Base-by-base conservation (phyloP, 2,113 vertebrate species). In the Brachirus orientalis region DNA sequence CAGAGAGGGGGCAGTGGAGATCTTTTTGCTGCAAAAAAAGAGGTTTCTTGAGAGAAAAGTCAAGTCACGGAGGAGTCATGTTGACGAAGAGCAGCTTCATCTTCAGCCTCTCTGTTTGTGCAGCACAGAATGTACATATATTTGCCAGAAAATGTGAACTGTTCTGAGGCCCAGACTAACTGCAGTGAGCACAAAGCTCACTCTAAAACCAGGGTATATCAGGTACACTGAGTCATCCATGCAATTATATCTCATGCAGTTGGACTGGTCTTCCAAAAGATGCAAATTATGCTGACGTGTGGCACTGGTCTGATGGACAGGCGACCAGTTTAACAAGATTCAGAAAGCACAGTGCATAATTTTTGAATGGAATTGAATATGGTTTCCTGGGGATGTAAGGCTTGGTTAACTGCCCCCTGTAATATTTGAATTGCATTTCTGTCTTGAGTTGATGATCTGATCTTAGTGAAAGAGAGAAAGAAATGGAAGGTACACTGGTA, bases 381-480 rank as follows among this genome's bases (percentile, higher is more conserved):
- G 12, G 67, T 11, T 56, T 4, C 6, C 4, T 10, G 22, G 6
- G 1, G 4, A 8, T 0, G 0, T 0, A 0, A 0, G 2, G 5
- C 0, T 3, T 60, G 36, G 19, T 1, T 3, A 51, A 8, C 12
- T 52, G 0, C 1, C 0, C 1, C 2, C 1, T 64, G 19, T 41
- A 1, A 28, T 16, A 0, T 0, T 2, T 2, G 6, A 37, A 4
- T 2, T 0, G 9, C 7, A 18, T 58, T 52, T 62, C 2, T 84
- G 19, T 84, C 56, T 43, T 8, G 48, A 19, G 6, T 74, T 17
- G 36, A 76, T 37, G 6, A 45, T 36, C 12, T 9, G 54, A 35
- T 80, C n/a, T 72, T 75, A 8, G 63, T 69, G 11, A 80, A 77
- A 72, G 57, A 69, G 50, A 63, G 38, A 11, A 77, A 59, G 11